phyloP scores from a whole-genome alignment of 1,140 invertebrate species.

The Brachionus koreanus region DNA sequence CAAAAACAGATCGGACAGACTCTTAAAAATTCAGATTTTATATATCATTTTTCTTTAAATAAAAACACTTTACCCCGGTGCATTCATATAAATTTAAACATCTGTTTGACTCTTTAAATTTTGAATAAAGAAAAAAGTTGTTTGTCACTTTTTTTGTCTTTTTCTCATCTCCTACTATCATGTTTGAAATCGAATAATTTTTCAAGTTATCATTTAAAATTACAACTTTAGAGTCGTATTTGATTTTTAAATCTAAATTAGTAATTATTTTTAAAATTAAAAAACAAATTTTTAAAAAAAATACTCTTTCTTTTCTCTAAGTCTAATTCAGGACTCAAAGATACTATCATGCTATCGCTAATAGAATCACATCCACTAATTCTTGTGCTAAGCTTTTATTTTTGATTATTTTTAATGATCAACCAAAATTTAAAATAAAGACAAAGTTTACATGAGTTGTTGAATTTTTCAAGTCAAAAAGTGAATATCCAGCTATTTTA shows the following conservation, averaged over 20 bases:
- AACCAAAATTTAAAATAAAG: background rate
- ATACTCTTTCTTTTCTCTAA: background rate
- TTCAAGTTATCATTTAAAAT: background rate
- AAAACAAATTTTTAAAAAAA: background rate
- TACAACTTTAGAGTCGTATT: conserved; percentile 8
- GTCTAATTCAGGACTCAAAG: background rate
- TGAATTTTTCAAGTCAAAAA: background rate
- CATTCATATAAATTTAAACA: background rate
- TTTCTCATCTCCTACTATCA: background rate
- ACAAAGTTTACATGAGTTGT: background rate
- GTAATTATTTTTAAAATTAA: background rate
- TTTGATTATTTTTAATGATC: background rate
- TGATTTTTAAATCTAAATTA: background rate
- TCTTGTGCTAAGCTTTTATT: background rate
- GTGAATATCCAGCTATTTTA: background rate
- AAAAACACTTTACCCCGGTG: background rate
- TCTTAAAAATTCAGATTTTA: background rate
- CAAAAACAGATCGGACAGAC: background rate
- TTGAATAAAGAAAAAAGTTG: background rate
- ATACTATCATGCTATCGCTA: background rate
- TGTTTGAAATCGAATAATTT: background rate
- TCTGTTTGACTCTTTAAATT: background rate
- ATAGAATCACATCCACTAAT: conserved; percentile 11
- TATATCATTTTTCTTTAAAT: background rate
- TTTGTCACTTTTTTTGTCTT: background rate